These are phyloP conservation scores for Malaclemys terrapin DNA, from an alignment of 2,113 vertebrate species.

Conservation along the genomic window DNA sequence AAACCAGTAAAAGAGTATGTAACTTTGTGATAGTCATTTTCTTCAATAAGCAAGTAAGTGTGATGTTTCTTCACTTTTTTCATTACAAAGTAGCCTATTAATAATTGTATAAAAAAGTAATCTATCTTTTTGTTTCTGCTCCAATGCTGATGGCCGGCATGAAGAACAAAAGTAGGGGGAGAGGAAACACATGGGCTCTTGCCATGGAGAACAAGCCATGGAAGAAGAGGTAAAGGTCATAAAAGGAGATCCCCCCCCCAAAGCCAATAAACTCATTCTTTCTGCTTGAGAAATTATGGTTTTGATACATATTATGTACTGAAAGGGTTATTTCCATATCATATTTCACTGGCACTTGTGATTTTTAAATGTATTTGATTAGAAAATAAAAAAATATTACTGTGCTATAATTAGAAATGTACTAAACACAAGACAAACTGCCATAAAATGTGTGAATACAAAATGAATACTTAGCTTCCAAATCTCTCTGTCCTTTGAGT, in stretches of 20 bases:
- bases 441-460: conserved; percentile 55
- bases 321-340: conserved; percentile 60
- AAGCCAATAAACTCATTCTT: neutral
- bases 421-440: conserved; percentile 67
- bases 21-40: neutral
- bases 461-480: conserved; percentile 48
- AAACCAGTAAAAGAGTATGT: neutral
- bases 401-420: conserved; percentile 54
- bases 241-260: conserved; percentile 43
- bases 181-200: neutral
- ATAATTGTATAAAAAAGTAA: conserved; percentile 46
- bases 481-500: conserved; percentile 54
- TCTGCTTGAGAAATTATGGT: neutral
- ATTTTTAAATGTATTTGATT: conserved; percentile 65
- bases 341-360: conserved; percentile 59
- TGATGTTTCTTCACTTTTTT: neutral
- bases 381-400: conserved; percentile 69
- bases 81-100: conserved; percentile 34
- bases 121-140: conserved; percentile 25
- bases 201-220: conserved; percentile 42
- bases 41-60: neutral
- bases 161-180: conserved; percentile 45
- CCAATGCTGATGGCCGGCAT: neutral
- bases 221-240: conserved; percentile 33
- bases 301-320: conserved; percentile 39